Evolutionary conservation across 2,888 invertebrate species (phyloP).

Genomic region (Cephus pulcher): DNA sequence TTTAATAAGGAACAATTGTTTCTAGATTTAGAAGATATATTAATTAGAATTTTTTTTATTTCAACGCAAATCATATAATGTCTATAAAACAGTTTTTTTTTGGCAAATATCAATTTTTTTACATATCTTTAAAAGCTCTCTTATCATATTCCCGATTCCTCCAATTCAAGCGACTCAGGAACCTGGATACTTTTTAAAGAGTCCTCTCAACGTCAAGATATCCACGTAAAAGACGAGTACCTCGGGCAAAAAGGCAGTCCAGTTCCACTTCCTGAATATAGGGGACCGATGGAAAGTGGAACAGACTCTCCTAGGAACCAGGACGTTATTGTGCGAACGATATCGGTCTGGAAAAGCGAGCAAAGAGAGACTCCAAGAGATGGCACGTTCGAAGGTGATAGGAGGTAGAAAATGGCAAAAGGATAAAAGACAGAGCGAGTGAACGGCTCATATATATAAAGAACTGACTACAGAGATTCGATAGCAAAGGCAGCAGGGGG

Average conservation of each 20-base stretch:
- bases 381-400: not conserved
- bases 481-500: not conserved
- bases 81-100: not conserved
- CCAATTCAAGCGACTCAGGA: not conserved
- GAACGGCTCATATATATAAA: not conserved
- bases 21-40: not conserved
- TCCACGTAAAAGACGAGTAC: not conserved
- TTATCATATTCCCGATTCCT: too few relatives aligned
- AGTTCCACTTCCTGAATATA: conserved; percentile 1
- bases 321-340: not conserved
- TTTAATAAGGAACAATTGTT: not conserved
- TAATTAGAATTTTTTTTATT: not conserved
- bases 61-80: not conserved
- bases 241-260: conserved; percentile 3
- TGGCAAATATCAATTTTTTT: not conserved
- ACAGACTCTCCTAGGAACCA: not conserved
- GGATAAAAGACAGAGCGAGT: not conserved
- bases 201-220: not conserved
- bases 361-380: conserved; percentile 4
- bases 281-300: conserved; percentile 12
- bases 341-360: not conserved
- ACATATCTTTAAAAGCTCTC: not conserved
- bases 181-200: not conserved
- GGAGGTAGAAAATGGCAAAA: not conserved
- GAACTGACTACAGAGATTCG: not conserved